phyloP scores from a whole-genome alignment of 92 coral and sea anemone species.

The Porites rus region DNA sequence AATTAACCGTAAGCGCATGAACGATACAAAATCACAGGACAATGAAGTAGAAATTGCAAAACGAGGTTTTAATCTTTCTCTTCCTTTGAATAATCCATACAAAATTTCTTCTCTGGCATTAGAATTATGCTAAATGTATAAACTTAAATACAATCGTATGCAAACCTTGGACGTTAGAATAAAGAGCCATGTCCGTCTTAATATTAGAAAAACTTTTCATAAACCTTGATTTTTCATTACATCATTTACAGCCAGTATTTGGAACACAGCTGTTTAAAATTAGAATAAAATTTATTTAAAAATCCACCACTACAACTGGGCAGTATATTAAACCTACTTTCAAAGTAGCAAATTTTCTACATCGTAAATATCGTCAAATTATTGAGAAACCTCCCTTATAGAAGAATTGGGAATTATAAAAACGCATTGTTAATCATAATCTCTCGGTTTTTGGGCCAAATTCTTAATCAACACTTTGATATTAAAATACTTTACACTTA shows the following conservation, averaged over 20 bases:
- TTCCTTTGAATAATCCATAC: conserved; percentile 87
- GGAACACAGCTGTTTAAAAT: conserved; percentile 80
- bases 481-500: conserved; percentile 98
- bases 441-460: conserved; percentile 76
- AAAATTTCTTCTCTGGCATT: conserved; percentile 88
- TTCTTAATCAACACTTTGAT: conserved; percentile 94
- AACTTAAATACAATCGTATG: conserved; percentile 81
- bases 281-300: conserved; percentile 89
- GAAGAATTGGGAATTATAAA: conserved; percentile 78
- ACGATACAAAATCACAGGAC: conserved; percentile 19
- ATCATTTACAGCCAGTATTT: conserved; percentile 85
- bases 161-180: conserved; percentile 77
- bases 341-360: conserved; percentile 92
- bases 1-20: background rate
- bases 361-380: conserved; percentile 71
- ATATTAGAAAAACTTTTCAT: conserved; percentile 84
- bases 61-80: conserved; percentile 79
- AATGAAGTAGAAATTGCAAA: conserved; percentile 73
- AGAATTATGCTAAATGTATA: conserved; percentile 74
- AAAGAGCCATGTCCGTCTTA: conserved; percentile 74
- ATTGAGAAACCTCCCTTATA: conserved; percentile 77
- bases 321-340: conserved; percentile 79
- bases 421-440: conserved; percentile 83
- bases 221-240: conserved; percentile 75
- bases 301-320: conserved; percentile 89